Conservation (phyloP, 2,113 vertebrate species). For the Lophochroa leadbeateri region DNA sequence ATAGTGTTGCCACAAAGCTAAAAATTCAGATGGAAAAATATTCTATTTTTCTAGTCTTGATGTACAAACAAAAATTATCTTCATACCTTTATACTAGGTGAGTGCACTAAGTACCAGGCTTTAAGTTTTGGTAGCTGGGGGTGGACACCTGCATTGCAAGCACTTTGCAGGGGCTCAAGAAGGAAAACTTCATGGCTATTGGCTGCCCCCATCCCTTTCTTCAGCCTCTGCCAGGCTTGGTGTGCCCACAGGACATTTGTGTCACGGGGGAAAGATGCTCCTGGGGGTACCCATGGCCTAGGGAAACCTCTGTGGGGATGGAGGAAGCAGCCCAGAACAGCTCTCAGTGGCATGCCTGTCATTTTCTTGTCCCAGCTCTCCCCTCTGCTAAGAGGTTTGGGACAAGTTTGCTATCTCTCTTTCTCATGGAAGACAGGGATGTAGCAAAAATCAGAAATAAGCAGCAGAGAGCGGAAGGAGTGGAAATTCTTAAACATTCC, state of each 20-base stretch:
- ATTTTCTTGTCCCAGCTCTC: background rate
- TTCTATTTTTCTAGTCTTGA: background rate
- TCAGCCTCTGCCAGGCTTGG: background rate
- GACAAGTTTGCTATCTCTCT: background rate
- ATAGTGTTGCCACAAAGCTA: background rate
- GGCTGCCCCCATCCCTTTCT: background rate
- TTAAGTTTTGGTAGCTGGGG: background rate
- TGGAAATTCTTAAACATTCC: background rate
- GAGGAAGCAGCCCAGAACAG: background rate
- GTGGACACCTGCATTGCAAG: fast-evolving
- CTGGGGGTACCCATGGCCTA: background rate
- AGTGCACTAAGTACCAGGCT: background rate
- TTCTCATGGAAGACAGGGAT: background rate
- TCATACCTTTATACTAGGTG: background rate
- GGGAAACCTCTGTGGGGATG: background rate
- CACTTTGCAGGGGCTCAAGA: background rate
- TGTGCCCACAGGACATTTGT: background rate
- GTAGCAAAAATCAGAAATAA: background rate
- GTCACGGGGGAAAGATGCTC: background rate
- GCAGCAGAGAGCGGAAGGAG: background rate
- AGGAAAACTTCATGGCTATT: background rate
- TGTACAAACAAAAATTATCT: background rate
- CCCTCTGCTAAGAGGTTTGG: background rate
- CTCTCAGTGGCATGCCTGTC: background rate
- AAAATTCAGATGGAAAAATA: background rate